phyloP scores from a whole-genome alignment of 1,140 invertebrate genomes.

The Lordiphosa stackelbergi region DNA sequence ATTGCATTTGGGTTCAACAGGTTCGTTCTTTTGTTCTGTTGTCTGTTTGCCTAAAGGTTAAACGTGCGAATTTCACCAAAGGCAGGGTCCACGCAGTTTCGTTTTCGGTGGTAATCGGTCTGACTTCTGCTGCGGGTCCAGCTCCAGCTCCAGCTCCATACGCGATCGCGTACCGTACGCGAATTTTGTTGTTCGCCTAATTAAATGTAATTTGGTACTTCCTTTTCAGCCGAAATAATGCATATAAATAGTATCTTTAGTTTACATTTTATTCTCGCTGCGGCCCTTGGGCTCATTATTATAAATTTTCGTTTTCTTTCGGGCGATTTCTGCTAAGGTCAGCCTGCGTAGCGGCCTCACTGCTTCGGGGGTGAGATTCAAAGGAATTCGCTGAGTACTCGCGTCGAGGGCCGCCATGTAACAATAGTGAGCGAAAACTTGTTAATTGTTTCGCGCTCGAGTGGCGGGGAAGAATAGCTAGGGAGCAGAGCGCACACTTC shows the following conservation, averaged over 20 bases:
- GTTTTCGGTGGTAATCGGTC: constrained; percentile 71
- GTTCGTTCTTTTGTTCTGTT: constrained; percentile 46
- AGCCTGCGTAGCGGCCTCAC: constrained; percentile 5
- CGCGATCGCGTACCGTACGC: constrained; percentile 59
- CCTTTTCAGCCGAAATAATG: constrained; percentile 76
- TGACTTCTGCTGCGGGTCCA: constrained; percentile 72
- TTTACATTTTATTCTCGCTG: constrained; percentile 61
- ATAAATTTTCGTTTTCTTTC: constrained; percentile 73
- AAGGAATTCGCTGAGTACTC: constrained; percentile 50
- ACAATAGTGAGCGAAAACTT: constrained; percentile 55
- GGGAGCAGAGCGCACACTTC: constrained; percentile 45
- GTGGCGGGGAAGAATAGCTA: constrained; percentile 26
- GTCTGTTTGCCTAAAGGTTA: constrained; percentile 74
- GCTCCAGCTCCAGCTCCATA: constrained; percentile 21
- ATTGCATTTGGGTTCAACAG: constrained; percentile 75
- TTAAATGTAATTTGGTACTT: constrained; percentile 77
- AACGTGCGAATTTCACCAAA: constrained; percentile 74
- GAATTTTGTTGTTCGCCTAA: constrained; percentile 69
- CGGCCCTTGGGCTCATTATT: constrained; percentile 48
- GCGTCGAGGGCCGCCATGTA: no score
- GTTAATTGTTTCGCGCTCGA: constrained; percentile 72
- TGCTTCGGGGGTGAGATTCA: constrained; percentile 37
- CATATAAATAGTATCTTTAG: constrained; percentile 75
- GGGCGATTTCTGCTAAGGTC: constrained; percentile 32
- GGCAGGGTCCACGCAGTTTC: constrained; percentile 35